Evolutionary conservation across 2,113 vertebrate genomes (phyloP).

Genomic region (Spizaetus ornatus): DNA sequence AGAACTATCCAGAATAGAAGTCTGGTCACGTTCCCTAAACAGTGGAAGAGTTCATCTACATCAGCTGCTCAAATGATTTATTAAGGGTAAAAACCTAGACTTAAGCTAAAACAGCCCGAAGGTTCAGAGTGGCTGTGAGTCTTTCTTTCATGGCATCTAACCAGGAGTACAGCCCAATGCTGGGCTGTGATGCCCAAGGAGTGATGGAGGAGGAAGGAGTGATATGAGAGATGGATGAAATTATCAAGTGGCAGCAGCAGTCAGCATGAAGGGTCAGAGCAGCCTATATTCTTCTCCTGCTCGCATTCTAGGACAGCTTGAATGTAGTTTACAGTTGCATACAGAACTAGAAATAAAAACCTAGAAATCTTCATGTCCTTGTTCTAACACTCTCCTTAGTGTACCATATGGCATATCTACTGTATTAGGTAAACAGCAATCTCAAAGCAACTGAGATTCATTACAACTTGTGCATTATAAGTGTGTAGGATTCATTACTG

Average conservation of each 20-base stretch:
- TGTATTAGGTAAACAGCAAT: slow-evolving; percentile 45
- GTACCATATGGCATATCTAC: slow-evolving; percentile 41
- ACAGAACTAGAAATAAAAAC: slow-evolving; percentile 36
- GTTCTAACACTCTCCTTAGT: slow-evolving; percentile 1
- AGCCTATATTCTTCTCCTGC: not conserved
- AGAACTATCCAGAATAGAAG: slow-evolving; percentile 15
- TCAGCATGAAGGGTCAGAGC: not conserved
- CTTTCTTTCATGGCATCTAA: not conserved
- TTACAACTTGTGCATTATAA: slow-evolving; percentile 44
- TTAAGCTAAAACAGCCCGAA: not conserved
- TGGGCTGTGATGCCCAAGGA: not conserved
- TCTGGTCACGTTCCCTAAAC: not conserved
- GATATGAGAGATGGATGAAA: not conserved
- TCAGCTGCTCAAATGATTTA: slow-evolving; percentile 12
- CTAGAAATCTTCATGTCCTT: slow-evolving; percentile 19
- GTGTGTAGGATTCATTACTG: slow-evolving; percentile 32
- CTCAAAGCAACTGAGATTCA: slow-evolving; percentile 11
- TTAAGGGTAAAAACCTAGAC: not conserved
- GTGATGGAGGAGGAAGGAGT: not conserved
- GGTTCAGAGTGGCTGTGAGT: not conserved
- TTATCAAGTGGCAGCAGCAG: not conserved
- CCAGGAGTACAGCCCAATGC: not conserved
- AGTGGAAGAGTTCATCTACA: not conserved
- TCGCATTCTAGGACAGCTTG: not conserved
- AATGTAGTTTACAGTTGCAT: slow-evolving; percentile 17